A percentile compares a stretch with the other conserved stretches of the same genome.
Conservation (phyloP, 2,888 invertebrate species). For the Orthonevra nobilis region DNA sequence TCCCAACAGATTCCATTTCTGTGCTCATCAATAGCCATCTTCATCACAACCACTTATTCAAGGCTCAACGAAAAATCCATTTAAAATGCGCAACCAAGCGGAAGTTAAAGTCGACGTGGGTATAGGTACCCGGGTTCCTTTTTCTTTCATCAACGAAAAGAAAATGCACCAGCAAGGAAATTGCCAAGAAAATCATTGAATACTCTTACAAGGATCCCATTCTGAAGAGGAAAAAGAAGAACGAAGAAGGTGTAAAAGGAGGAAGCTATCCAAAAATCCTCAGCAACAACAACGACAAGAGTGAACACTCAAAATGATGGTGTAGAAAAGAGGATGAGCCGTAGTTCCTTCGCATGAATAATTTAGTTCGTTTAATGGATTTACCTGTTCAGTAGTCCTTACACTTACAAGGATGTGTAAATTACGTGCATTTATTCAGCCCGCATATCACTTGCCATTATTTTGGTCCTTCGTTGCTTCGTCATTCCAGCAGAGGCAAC, state of each 20-base stretch:
- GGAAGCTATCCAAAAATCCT: neutral
- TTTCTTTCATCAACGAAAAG: neutral
- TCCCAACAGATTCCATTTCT: too few relatives aligned
- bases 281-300: neutral
- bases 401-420: constrained; percentile 40
- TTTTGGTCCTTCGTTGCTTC: constrained; percentile 22
- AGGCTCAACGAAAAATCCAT: neutral
- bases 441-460: constrained; percentile 42
- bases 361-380: constrained; percentile 58
- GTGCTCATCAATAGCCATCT: too few relatives aligned
- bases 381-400: constrained; percentile 47
- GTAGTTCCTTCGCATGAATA: constrained; percentile 40
- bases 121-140: too few relatives aligned
- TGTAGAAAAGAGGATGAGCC: constrained; percentile 37
- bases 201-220: constrained; percentile 23
- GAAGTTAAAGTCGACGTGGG: neutral
- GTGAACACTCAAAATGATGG: constrained; percentile 26
- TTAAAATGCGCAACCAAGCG: constrained; percentile 23
- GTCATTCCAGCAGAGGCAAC: too few relatives aligned
- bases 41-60: neutral
- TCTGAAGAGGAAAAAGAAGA: neutral
- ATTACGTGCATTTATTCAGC: constrained; percentile 61
- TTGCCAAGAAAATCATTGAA: constrained; percentile 32
- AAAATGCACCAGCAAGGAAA: constrained; percentile 8
- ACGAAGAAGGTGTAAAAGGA: neutral